Base-by-base conservation (phyloP, 1,140 invertebrate species). In the Tetramorium parvispinum region DNA sequence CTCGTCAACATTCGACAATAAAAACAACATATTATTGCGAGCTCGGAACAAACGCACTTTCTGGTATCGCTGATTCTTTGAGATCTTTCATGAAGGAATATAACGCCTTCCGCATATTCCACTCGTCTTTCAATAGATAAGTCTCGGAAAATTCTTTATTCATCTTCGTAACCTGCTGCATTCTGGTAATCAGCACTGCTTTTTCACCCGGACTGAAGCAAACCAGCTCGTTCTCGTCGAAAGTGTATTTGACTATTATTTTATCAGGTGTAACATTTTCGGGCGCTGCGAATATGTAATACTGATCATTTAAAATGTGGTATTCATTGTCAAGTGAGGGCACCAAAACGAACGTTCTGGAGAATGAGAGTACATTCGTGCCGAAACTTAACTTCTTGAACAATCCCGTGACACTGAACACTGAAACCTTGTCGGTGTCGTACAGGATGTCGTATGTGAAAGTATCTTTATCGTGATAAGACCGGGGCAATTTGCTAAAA, bases 261-360 rank as follows among this genome's bases (percentile, higher is more conserved):
- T 32, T 89, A 71, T 49, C 83, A 71, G 40, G 82, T 61, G 57
- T 66, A 49, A 77, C 86, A 68, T 77, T 68, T 24, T 73, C 16
- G 76, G 61, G 37, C 51, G 88, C 53, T 77, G 66, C 87, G 0
- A 87, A 91, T 21, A 93, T 55, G 63, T 93, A 87, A 40, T 93
- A 92, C 24, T 94, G 93, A 87, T 95, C 95, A 78, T 95, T 95
- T 6, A 94, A 6, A 55, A 95, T 94, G 70, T 93, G 93, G 46
- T 92, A 95, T 13, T 95, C 94, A 51, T 94, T 88, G 0, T 95
- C 92, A 2, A 89, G 88, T 1, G 88, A 27, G 27, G 81, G 85
- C 7, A 83, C 10, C 13, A 95, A 55, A 2, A 94, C 68, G 51
- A 95, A 95, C 0, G 94, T 94, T 70, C 95, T 91, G 8, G 89